Evolutionary conservation across 2,797 vertebrate species (phyloP).

Genomic region (Prionace glauca): DNA sequence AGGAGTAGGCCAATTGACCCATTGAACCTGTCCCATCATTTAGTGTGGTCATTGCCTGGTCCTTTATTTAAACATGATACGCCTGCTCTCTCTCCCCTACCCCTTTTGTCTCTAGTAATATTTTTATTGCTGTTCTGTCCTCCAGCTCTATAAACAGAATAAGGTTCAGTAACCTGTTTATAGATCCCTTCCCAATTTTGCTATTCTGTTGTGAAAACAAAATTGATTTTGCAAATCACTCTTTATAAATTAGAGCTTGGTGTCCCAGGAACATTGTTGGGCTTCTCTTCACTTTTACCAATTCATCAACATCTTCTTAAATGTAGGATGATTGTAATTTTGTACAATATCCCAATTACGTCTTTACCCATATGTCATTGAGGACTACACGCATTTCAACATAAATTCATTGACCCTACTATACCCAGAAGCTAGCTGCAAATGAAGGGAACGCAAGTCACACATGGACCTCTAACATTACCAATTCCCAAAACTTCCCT

Average conservation of each 20-base stretch:
- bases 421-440: neutral
- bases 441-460: neutral
- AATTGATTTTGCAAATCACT: constrained; percentile 15
- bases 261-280: neutral
- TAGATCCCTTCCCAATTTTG: neutral
- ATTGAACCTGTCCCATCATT: too few relatives aligned
- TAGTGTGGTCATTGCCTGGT: too few relatives aligned
- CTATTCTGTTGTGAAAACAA: neutral
- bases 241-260: neutral
- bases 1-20: too few relatives aligned
- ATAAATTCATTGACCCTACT: too few relatives aligned
- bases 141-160: neutral
- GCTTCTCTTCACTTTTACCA: neutral
- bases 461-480: neutral
- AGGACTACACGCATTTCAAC: neutral
- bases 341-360: neutral
- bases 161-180: neutral
- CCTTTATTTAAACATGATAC: too few relatives aligned
- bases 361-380: neutral
- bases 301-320: neutral
- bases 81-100: too few relatives aligned
- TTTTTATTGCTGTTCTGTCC: neutral
- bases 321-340: neutral
- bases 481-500: neutral
- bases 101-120: neutral